A percentile compares a stretch with the other conserved stretches of the same genome.
Evolutionary conservation across 30 jellyfish, hydroid and myxozoan genomes (phyloP).

Genomic region (Aurelia aurita): DNA sequence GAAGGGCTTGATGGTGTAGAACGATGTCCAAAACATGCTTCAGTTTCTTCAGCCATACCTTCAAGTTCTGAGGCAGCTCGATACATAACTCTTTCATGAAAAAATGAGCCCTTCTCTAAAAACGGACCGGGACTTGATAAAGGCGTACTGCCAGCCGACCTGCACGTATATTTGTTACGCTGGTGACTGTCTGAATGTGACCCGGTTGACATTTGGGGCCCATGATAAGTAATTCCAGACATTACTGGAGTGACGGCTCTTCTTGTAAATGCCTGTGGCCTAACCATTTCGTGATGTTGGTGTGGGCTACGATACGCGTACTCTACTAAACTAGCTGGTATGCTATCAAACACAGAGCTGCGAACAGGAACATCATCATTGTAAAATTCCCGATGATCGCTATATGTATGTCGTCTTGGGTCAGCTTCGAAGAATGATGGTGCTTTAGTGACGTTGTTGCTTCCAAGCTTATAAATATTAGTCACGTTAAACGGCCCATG

Average conservation of each 20-base stretch:
- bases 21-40: constrained; percentile 6
- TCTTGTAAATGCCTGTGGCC: constrained; percentile 36
- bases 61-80: constrained; percentile 21
- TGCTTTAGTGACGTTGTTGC: constrained; percentile 12
- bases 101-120: constrained; percentile 33
- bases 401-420: constrained; percentile 22
- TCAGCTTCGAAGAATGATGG: constrained; percentile 23
- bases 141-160: constrained; percentile 70
- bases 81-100: neutral
- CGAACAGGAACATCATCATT: constrained; percentile 26
- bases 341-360: constrained; percentile 36
- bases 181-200: constrained; percentile 32
- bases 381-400: constrained; percentile 27
- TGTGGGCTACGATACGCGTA: constrained; percentile 33
- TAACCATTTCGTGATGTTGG: constrained; percentile 17
- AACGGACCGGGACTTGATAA: constrained; percentile 70
- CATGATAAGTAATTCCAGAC: constrained; percentile 23
- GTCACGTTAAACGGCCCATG: constrained; percentile 29
- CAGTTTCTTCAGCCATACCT: constrained; percentile 15
- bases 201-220: constrained; percentile 25
- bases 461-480: constrained; percentile 16
- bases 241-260: constrained; percentile 58
- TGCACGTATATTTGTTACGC: constrained; percentile 49
- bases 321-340: constrained; percentile 36
- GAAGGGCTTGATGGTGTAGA: constrained; percentile 78